A percentile compares a stretch with the other conserved stretches of the same genome.
These are phyloP conservation scores for Dromius quadrimaculatus DNA, from an alignment of 2,888 invertebrate genomes.

Conservation along the genomic window DNA sequence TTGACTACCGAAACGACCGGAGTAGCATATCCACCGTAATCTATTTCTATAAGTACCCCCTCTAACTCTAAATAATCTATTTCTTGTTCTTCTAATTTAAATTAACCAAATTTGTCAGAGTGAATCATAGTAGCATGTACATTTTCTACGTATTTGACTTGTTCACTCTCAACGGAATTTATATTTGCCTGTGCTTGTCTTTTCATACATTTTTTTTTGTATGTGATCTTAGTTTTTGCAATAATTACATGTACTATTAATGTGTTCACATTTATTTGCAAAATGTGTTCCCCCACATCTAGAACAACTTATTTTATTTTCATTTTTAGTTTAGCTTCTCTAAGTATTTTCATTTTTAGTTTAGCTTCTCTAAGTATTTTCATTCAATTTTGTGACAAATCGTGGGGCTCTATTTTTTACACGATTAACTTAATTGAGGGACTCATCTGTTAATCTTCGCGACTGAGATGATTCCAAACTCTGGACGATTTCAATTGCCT, in stretches of 20 bases:
- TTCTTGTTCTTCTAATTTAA: slow-evolving; percentile 49
- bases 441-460: neutral
- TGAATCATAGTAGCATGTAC: neutral
- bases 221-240: neutral
- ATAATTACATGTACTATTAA: neutral
- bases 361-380: no score
- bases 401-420: no score
- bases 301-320: no score
- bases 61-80: slow-evolving; percentile 55
- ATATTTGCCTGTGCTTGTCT: neutral
- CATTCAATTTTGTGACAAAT: no score
- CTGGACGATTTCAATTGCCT: neutral
- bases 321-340: no score
- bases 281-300: no score
- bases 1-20: slow-evolving; percentile 40
- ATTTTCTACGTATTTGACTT: neutral
- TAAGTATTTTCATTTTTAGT: no score
- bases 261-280: no score
- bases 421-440: no score
- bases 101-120: neutral
- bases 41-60: neutral
- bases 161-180: neutral
- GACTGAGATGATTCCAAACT: slow-evolving; percentile 5
- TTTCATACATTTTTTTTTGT: neutral
- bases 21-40: slow-evolving; percentile 14